Evolutionary conservation across 1,140 invertebrate genomes (phyloP).

Genomic region (Agraylea sexmaculata): DNA sequence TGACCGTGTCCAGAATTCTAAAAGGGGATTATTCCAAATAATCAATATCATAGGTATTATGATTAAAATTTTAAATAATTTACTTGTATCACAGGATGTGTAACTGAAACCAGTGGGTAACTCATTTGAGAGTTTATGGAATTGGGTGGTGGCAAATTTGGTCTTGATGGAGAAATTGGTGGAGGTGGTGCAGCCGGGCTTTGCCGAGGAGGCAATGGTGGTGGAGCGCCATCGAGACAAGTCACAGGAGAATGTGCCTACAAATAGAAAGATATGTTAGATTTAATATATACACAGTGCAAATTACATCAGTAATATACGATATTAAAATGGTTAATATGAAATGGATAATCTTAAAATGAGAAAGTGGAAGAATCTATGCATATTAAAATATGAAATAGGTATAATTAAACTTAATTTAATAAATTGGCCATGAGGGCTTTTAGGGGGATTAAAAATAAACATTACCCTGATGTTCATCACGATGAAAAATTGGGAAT

Average conservation of each 20-base stretch:
- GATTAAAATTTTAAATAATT: conserved; percentile 23
- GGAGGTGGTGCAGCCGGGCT: conserved; percentile 1
- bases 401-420: no score
- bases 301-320: neutral
- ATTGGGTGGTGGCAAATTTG: conserved; percentile 29
- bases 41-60: neutral
- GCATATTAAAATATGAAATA: conserved; percentile 1
- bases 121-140: conserved; percentile 29
- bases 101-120: conserved; percentile 32
- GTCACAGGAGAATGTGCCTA: conserved; percentile 10
- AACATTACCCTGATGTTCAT: no score
- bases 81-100: conserved; percentile 35
- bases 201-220: conserved; percentile 48
- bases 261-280: neutral
- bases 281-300: neutral
- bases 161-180: conserved; percentile 34
- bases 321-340: neutral
- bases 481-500: neutral
- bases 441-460: no score
- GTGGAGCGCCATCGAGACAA: conserved; percentile 34
- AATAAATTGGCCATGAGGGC: no score
- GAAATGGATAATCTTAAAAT: neutral
- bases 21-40: no score
- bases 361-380: neutral
- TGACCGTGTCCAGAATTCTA: conserved; percentile 23